phyloP scores from a whole-genome alignment of 2,113 vertebrate species.

The Leptocoma aspasia region DNA sequence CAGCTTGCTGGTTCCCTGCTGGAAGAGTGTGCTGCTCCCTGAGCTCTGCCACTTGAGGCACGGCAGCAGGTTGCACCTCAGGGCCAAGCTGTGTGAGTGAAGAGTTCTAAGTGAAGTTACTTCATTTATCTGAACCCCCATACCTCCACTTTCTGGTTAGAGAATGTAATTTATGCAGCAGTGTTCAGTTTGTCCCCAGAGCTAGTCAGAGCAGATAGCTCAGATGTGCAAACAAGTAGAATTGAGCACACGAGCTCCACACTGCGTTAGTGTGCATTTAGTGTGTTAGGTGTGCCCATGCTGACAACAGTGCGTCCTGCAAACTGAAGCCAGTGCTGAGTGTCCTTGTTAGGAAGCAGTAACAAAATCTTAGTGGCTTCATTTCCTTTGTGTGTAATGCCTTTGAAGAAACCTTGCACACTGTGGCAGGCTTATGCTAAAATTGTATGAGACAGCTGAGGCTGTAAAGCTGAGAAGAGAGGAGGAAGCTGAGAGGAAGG shows the following conservation, averaged over 20 bases:
- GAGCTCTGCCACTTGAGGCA: rapidly evolving
- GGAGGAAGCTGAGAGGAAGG: not conserved
- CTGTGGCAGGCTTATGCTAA: not conserved
- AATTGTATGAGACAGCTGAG: not conserved
- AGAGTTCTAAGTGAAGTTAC: not conserved
- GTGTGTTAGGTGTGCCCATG: rapidly evolving
- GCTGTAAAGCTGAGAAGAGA: not conserved
- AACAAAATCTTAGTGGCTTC: not conserved
- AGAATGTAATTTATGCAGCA: not conserved
- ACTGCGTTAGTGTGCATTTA: not conserved
- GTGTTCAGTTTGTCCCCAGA: not conserved
- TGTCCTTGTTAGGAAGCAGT: not conserved
- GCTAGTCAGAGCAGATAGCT: not conserved
- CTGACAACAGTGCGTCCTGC: not conserved
- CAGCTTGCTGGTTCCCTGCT: not conserved
- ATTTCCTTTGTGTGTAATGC: not conserved
- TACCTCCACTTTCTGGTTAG: not conserved
- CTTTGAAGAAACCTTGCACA: not conserved
- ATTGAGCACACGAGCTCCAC: not conserved
- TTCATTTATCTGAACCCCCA: not conserved
- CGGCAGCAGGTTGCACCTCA: rapidly evolving
- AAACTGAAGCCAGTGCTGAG: not conserved
- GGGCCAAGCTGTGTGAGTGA: not conserved
- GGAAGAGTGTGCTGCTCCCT: not conserved
- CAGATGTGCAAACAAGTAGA: not conserved